Percentiles rank a stretch among this genome's conserved stretches.
Conservation (phyloP, 2,888 invertebrate species). For the Melanotus villosus region DNA sequence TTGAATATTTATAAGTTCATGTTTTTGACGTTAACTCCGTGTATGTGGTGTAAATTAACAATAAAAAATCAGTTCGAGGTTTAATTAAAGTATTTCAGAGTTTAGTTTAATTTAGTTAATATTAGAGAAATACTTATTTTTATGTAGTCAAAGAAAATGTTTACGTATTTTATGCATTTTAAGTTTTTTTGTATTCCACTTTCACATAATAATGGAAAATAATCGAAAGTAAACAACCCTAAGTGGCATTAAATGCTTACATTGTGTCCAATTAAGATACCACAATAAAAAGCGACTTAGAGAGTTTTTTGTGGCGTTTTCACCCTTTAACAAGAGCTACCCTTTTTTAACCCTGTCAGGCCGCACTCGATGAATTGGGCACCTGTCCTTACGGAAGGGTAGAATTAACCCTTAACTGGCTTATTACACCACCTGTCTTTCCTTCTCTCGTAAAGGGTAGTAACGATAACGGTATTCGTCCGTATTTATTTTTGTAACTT, state of each 20-base stretch:
- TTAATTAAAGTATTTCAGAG: too few relatives aligned
- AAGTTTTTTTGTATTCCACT: too few relatives aligned
- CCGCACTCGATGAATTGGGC: conserved; percentile 56
- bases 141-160: too few relatives aligned
- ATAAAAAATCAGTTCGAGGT: too few relatives aligned
- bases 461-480: conserved; percentile 29
- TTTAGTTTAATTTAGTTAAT: too few relatives aligned
- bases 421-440: conserved; percentile 59
- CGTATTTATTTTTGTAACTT: conserved; percentile 25
- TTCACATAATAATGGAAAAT: neutral
- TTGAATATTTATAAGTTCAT: too few relatives aligned
- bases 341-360: conserved; percentile 59
- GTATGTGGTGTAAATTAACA: too few relatives aligned
- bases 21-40: too few relatives aligned
- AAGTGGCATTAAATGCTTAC: conserved; percentile 51
- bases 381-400: conserved; percentile 56
- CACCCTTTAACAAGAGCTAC: conserved; percentile 49
- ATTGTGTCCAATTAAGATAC: conserved; percentile 54
- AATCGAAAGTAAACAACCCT: conserved; percentile 24
- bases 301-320: conserved; percentile 44
- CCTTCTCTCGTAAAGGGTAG: conserved; percentile 14
- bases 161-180: too few relatives aligned
- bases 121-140: too few relatives aligned
- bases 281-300: conserved; percentile 38
- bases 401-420: conserved; percentile 62